Conservation (phyloP, 2,888 invertebrate species). For the Ethmia dodecea region DNA sequence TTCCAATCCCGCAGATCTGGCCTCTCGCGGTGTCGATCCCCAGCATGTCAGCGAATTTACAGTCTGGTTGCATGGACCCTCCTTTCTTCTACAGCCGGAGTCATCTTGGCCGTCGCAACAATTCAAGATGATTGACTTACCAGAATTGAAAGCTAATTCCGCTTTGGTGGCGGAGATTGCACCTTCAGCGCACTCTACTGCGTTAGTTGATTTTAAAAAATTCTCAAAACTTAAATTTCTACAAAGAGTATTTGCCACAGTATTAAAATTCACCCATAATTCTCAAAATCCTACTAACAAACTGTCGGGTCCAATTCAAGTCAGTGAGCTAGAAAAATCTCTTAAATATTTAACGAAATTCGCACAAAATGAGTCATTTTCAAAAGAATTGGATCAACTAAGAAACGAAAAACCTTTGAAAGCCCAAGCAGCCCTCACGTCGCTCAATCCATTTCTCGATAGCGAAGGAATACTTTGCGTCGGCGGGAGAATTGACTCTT, state of each 20-base stretch:
- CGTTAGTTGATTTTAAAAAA: not conserved
- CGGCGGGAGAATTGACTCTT: conserved; percentile 13
- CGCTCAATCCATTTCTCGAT: conserved; percentile 12
- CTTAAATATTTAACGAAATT: not conserved
- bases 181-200: not conserved
- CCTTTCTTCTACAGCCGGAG: not conserved
- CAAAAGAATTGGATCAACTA: not conserved
- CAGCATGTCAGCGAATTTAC: not conserved
- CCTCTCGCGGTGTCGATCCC: conserved; percentile 1
- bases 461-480: conserved; percentile 11
- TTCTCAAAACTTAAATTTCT: not conserved
- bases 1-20: not conserved
- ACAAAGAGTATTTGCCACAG: conserved; percentile 1
- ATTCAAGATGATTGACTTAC: not conserved
- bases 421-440: conserved; percentile 6
- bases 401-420: conserved; percentile 4
- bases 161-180: not conserved
- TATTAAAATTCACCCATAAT: conserved; percentile 2
- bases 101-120: not conserved
- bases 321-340: conserved; percentile 1
- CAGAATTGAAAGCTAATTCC: conserved; percentile 3
- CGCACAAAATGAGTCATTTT: conserved; percentile 4
- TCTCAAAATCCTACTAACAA: conserved; percentile 1
- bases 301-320: not conserved
- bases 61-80: not conserved